These are phyloP conservation scores for Ciconia boyciana DNA, from an alignment of 2,113 vertebrate genomes.

Conservation along the genomic window DNA sequence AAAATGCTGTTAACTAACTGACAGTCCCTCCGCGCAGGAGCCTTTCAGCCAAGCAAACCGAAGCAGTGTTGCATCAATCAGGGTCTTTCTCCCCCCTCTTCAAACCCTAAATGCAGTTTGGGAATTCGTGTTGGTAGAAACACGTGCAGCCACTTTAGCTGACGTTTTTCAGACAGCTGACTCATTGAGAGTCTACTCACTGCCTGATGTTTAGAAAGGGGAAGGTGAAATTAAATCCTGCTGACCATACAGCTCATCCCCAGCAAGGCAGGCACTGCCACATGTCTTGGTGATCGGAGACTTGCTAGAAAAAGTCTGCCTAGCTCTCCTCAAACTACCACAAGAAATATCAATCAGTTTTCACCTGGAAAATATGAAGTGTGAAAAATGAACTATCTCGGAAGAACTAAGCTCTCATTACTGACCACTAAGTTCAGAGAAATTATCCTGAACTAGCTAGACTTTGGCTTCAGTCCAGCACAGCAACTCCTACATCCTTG, in stretches of 20 bases:
- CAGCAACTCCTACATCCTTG: neutral
- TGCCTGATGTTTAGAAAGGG: neutral
- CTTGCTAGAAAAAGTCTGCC: neutral
- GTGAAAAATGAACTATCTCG: neutral
- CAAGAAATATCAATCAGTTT: neutral
- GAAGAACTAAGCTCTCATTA: neutral
- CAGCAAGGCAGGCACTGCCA: neutral
- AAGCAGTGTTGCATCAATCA: neutral
- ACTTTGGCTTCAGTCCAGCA: neutral
- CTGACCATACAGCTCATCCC: neutral
- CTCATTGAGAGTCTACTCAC: neutral
- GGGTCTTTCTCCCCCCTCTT: neutral
- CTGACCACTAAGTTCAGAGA: neutral
- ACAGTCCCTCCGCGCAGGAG: neutral
- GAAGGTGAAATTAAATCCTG: neutral
- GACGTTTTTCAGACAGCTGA: neutral
- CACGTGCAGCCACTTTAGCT: neutral
- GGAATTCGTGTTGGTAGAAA: neutral
- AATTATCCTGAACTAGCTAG: neutral
- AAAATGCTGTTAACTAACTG: fast-evolving
- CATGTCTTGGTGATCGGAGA: neutral
- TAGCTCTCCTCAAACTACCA: neutral
- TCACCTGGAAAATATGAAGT: neutral
- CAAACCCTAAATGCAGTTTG: neutral
- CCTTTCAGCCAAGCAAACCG: neutral